phyloP scores from a whole-genome alignment of 1,140 invertebrate genomes.

The Drosophila sturtevanti region DNA sequence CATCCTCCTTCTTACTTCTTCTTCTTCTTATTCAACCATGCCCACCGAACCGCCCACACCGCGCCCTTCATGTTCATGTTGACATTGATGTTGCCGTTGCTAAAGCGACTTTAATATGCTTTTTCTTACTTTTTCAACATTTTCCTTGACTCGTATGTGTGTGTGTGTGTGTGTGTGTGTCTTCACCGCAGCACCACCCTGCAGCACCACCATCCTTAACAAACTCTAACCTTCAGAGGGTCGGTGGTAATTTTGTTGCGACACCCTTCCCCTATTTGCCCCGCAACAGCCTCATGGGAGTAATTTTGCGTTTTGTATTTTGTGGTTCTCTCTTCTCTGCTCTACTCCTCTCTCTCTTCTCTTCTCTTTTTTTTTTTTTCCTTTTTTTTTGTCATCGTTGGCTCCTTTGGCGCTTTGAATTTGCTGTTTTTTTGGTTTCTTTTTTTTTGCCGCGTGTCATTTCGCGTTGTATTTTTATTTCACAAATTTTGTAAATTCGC shows the following conservation, averaged over 20 bases:
- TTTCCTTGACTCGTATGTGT: no score
- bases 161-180: no score
- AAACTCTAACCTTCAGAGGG: not conserved
- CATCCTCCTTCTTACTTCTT: not conserved
- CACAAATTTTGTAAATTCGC: conserved; percentile 59
- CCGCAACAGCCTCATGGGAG: conserved; percentile 55
- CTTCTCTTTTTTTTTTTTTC: not conserved
- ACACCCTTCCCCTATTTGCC: not conserved
- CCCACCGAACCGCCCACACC: no score
- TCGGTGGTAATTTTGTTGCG: conserved; percentile 43
- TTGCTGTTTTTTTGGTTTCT: conserved; percentile 26
- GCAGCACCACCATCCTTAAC: not conserved
- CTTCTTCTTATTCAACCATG: no score
- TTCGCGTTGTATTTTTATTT: conserved; percentile 52
- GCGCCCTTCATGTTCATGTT: no score
- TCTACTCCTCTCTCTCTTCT: conserved; percentile 57
- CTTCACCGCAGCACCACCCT: not conserved
- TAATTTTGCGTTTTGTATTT: conserved; percentile 79
- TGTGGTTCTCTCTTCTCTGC: conserved; percentile 64
- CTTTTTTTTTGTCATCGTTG: conserved; percentile 17
- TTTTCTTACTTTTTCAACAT: conserved; percentile 51
- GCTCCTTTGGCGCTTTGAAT: conserved; percentile 29
- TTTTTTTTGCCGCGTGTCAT: conserved; percentile 47
- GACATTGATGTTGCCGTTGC: conserved; percentile 39
- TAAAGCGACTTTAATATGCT: conserved; percentile 67